Evolutionary conservation across 1,140 invertebrate genomes (phyloP), one percentile per base, ranked within the genome.

Genomic region (Cherax quadricarinatus): DNA sequence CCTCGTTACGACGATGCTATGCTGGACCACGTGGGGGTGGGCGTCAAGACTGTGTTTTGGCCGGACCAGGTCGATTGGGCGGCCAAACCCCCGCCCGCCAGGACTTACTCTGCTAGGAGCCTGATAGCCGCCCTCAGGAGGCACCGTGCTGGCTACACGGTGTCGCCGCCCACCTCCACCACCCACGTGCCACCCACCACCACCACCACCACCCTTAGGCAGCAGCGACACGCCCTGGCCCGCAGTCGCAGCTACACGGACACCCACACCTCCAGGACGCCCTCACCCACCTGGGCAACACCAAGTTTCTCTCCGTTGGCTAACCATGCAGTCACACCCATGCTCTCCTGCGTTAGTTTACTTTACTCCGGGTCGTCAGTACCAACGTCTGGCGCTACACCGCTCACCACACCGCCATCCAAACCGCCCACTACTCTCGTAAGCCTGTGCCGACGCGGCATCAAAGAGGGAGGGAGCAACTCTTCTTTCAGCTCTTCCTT

Each of bases 1-100:
- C 88, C 88, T 66, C 88, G 84, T 62, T 89, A 89, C 81, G 48
- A 89, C 88, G 88, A 89, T 49, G 88, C 88, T 18, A 83, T 89
- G 80, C 53, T 89, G 62, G 88, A 89, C 80, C 88, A 89, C 81
- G 79, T 53, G 16, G 88, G 78, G 14, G 62, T 53, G 62, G 88
- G 88, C n/a, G 80, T 83, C 30, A 89, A 89, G 81, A 89, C 48
- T 53, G 88, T 89, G 18, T 89, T 83, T 41, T 89, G 88, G 88
- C 88, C 78, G 4, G 88, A 89, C 81, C 88, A 89, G 80, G 53
- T 73, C 14, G 24, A 49, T 12, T n/a, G n/a, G 79, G 79, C 88
- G 53, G 21, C 51, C 18, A 62, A 51, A 21, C 70, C 16, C 10
- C 86, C 73, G 12, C 48, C 41, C 4, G 60, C 41, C 12, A 62